Base-by-base conservation (phyloP, 2,113 vertebrate species). In the Anguilla rostrata region DNA sequence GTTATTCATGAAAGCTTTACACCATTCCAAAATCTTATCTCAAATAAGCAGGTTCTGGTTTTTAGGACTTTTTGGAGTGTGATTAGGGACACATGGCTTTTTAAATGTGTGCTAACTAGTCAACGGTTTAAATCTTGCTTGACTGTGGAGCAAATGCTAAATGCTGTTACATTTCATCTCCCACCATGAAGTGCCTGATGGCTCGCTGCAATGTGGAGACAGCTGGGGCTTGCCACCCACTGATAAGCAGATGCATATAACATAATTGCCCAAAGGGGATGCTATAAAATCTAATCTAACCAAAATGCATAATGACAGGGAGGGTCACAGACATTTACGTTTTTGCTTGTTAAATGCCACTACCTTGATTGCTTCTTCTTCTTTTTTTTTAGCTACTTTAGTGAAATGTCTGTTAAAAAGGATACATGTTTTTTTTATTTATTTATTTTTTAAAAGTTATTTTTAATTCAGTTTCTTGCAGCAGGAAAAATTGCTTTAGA, bases 271-370 rank as follows among this genome's bases (percentile, higher is more conserved):
- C 39, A 20, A 43, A 71, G 20, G 22, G 63, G 60, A 12, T 56
- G 60, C 83, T 75, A 71, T 84, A 71, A 75, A 84, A 39, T 83
- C 46, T 83, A 84, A 39, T 83, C 46, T 83, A 83, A 75, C 60
- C 41, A 75, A 83, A 57, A 83, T 16, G 39, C 57, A n/a, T 22
- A 84, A 11, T 39, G 29, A 46, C 41, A 83, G 49, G 39, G 49
- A 39, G 56, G 53, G 29, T 11, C 34, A 46, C n/a, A 83, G 29
- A 83, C 57, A 83, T 63, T 83, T 83, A 63, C 29, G 40, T n/a
- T 29, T 41, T 39, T 41, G 81, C 20, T 22, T 60, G 43, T 46
- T 82, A n/a, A 18, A 49, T 82, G 39, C 46, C 18, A 26, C 39
- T 41, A 6, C 12, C 34, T 34, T 84, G 83, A 66, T 84, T 84